Conservation (phyloP, 2,797 vertebrate genomes). For the Acanthurus tractus region DNA sequence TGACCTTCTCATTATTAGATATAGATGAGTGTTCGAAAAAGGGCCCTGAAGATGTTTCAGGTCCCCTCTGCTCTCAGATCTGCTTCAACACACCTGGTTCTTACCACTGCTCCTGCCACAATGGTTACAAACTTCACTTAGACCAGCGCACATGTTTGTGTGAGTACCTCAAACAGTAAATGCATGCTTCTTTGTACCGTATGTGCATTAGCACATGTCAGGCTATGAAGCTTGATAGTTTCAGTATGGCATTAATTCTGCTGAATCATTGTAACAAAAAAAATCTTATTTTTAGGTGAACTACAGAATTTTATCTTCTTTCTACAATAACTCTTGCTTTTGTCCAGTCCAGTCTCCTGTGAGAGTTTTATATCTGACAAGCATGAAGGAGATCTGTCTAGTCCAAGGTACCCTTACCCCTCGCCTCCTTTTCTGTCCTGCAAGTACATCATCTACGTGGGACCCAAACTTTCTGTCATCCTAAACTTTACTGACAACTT, state of each 20-base stretch:
- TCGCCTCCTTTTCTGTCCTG: conserved; percentile 74
- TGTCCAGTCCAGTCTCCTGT: conserved; percentile 73
- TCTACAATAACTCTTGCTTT: neutral
- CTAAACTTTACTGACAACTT: conserved; percentile 81
- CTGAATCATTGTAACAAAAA: too few relatives aligned
- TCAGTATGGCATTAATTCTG: neutral
- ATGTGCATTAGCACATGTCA: neutral
- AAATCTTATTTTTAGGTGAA: neutral
- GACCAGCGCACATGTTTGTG: conserved; percentile 73
- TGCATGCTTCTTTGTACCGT: neutral
- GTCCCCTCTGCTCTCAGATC: conserved; percentile 71
- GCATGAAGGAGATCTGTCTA: conserved; percentile 75
- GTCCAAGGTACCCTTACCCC: conserved; percentile 77
- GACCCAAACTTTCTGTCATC: conserved; percentile 71
- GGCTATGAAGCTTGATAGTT: neutral
- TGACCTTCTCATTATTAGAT: conserved; percentile 55
- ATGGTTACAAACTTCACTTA: conserved; percentile 67
- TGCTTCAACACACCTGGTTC: conserved; percentile 80
- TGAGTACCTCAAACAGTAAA: conserved; percentile 39
- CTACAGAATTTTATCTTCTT: neutral
- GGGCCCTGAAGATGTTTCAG: conserved; percentile 27
- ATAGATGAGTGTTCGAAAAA: conserved; percentile 70
- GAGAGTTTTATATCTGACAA: conserved; percentile 73
- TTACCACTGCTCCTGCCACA: conserved; percentile 76
- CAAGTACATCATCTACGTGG: conserved; percentile 78